Evolutionary conservation across 2,113 vertebrate genomes (phyloP).

Genomic region (Nothobranchius furzeri): DNA sequence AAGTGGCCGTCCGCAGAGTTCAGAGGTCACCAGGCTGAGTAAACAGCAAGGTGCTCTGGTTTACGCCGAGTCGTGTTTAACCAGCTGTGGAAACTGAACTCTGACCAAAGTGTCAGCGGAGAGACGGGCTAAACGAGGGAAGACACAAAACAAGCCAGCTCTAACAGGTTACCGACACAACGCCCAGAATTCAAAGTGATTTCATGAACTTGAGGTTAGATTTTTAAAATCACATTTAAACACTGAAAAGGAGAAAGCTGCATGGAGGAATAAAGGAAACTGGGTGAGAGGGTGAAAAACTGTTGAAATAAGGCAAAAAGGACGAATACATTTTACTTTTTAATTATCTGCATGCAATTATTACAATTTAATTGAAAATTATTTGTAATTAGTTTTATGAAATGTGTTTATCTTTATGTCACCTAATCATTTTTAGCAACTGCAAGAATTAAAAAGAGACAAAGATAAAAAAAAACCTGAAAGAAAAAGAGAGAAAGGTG

Average conservation of each 20-base stretch:
- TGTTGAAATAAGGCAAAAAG: no score
- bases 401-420: no score
- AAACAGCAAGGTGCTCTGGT: conserved; percentile 43
- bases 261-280: no score
- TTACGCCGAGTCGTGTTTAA: conserved; percentile 72
- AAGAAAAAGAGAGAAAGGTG: neutral
- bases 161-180: no score
- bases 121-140: conserved; percentile 8
- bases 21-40: conserved; percentile 37
- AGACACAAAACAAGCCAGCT: no score
- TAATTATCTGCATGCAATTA: no score
- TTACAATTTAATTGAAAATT: no score
- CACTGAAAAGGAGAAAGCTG: no score
- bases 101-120: conserved; percentile 53
- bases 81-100: conserved; percentile 68
- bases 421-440: no score
- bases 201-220: neutral
- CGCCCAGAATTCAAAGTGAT: neutral
- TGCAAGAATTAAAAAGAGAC: neutral
- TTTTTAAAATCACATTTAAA: neutral
- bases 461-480: neutral
- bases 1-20: conserved; percentile 33
- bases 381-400: no score
- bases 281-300: no score
- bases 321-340: no score